Evolutionary conservation across 1,140 invertebrate species (phyloP), one percentile per base, ranked within the genome.

Genomic region (Cecropterus lyciades): DNA sequence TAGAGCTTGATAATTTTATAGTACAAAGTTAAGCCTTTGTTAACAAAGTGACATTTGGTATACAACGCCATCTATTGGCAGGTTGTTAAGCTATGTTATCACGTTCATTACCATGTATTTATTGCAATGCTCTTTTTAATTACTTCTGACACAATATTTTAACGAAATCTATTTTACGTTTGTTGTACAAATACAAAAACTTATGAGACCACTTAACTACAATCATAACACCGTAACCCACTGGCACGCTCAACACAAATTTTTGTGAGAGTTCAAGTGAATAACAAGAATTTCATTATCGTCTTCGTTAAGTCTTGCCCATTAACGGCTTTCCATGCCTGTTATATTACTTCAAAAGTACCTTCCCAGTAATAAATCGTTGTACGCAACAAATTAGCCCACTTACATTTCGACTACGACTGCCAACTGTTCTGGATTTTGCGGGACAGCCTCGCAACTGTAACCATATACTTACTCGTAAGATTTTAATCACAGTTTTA

Each of bases 311-410:
- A 76, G 67, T 73, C 68, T 70, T 66, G 42, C 62, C 71, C 79
- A 79, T 80, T 81, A 80, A 76, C 77, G 49, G 62, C 77, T 82
- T 79, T 82, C 77, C 70, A 73, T 56, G 20, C 48, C 30, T 45
- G 57, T 43, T 42, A 45, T 57, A 73, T 68, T 70, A 70, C 65
- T 75, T 73, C 68, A 71, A 73, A n/a, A 70, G 65, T 66, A 72
- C 72, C 72, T 73, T 66, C 56, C 64, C 53, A 64, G 60, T 77
- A 73, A 77, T 87, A 87, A 87, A 85, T 85, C 84, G 74, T 79
- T 77, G 73, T 72, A 82, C 49, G 63, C 74, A 69, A 79, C 70
- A 82, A 82, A 84, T 82, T 80, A 82, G 78, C 72, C 75, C 69
- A 66, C 65, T 68, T 75, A 75, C 14, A 55, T 70, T 69, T 74